Evolutionary conservation across 2,797 vertebrate species (phyloP).

Genomic region (Amblyopsis hoosieri): DNA sequence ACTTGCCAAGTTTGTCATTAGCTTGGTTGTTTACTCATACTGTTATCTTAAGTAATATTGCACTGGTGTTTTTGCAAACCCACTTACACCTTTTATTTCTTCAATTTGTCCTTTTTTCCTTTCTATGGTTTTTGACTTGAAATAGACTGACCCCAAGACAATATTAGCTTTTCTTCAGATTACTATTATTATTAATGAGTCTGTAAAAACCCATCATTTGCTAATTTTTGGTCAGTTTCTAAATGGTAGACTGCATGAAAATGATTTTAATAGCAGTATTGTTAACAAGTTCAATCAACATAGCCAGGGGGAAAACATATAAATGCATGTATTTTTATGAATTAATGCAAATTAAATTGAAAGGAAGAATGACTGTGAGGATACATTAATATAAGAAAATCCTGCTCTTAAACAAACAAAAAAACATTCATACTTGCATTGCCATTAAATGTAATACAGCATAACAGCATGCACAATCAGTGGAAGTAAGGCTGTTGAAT

Average conservation of each 20-base stretch:
- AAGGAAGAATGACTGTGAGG: constrained; percentile 26
- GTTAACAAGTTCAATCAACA: constrained; percentile 22
- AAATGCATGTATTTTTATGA: constrained; percentile 34
- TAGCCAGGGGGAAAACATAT: constrained; percentile 9
- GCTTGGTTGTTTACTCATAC: too few species aligned
- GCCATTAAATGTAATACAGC: constrained; percentile 38
- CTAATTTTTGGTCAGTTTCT: too few species aligned
- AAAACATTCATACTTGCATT: constrained; percentile 35
- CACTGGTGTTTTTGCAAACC: too few species aligned
- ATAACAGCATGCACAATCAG: constrained; percentile 23
- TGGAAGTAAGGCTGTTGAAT: constrained; percentile 38
- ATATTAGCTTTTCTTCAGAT: constrained; percentile 29
- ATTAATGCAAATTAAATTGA: constrained; percentile 29
- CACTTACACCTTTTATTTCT: too few species aligned
- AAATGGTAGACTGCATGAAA: not conserved
- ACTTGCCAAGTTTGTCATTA: too few species aligned
- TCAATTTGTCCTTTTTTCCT: not conserved
- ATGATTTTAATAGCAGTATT: not conserved
- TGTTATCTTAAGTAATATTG: too few species aligned
- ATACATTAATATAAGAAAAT: constrained; percentile 49
- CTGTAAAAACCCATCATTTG: too few species aligned
- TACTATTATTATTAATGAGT: too few species aligned
- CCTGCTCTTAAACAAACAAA: constrained; percentile 44
- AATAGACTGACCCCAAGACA: not conserved
- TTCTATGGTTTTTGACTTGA: constrained; percentile 2